Base-by-base conservation (phyloP, 1,140 invertebrate species). In the Drosophila ficusphila region DNA sequence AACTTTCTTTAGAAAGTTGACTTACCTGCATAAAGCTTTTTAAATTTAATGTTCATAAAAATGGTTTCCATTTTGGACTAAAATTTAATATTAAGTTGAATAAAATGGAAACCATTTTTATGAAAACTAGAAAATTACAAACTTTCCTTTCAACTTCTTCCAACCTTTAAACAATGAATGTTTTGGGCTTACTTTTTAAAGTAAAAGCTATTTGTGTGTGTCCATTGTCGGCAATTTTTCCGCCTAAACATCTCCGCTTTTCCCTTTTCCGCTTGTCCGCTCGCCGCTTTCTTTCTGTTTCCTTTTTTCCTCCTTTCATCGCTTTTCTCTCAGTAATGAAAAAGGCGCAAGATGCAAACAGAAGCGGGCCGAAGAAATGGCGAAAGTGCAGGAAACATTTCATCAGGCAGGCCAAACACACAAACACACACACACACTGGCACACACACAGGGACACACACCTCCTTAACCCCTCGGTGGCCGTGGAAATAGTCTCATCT, bases 381-480 rank as follows among this genome's bases (percentile, higher is more conserved):
- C 79, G 57, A 86, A 79, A 86, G 82, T 86, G 81, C 81, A 86
- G 81, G 81, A 86, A 85, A 68, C 81, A 76, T 85, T 85, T 85
- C 81, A 85, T 86, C 81, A 79, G 81, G 71, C 57, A 49, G 4
- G 47, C 34, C 58, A 58, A 23, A 41, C 57, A 65, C 61, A 53
- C 56, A 27, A 14, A 12, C 41, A 47, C 21, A 23, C 18, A 25
- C 16, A 14, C 8, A 21, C 19, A n/a, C n/a, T n/a, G n/a, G n/a
- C n/a, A n/a, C n/a, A n/a, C n/a, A n/a, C n/a, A n/a, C n/a, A n/a
- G n/a, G n/a, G n/a, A n/a, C n/a, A n/a, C n/a, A 11, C 29, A 11
- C 31, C 46, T 14, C n/a, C 41, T 44, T 27, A 44, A 16, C 42
- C 23, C 23, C 42, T 16, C 12, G 23, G 8, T 27, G 42, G 7